Conservation (phyloP, 1,140 invertebrate genomes). For the Lucilia cuprina region DNA sequence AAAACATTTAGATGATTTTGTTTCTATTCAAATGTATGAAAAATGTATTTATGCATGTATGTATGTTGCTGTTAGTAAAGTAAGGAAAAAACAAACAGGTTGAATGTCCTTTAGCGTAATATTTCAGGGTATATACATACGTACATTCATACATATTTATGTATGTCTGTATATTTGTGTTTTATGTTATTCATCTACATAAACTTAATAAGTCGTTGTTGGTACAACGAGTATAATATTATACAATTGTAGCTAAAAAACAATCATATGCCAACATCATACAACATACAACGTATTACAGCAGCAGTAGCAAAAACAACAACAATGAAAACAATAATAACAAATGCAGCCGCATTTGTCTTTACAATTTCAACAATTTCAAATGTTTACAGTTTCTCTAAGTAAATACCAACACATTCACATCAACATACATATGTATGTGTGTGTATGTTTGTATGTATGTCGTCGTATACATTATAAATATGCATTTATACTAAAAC, state of each 20-base stretch:
- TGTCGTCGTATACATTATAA: no score
- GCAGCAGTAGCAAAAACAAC: neutral
- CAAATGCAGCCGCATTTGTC: slow-evolving; percentile 9
- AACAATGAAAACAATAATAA: neutral
- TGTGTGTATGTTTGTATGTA: neutral
- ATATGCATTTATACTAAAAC: no score
- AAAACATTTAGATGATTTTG: no score
- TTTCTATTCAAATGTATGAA: no score
- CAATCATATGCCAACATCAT: neutral
- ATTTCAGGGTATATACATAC: neutral
- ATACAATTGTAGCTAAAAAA: neutral
- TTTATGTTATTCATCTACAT: neutral
- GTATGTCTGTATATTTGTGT: neutral
- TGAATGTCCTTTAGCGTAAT: slow-evolving; percentile 9
- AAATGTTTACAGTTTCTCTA: neutral
- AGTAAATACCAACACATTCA: neutral
- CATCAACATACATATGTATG: neutral
- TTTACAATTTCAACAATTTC: neutral
- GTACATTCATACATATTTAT: neutral
- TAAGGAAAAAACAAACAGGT: neutral
- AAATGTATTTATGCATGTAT: no score
- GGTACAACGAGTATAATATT: neutral
- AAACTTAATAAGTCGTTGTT: neutral
- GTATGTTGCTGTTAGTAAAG: neutral
- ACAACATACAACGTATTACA: neutral